These are phyloP conservation scores for Mastomys coucha DNA, from an alignment of 2,113 vertebrate genomes.

Conservation along the genomic window DNA sequence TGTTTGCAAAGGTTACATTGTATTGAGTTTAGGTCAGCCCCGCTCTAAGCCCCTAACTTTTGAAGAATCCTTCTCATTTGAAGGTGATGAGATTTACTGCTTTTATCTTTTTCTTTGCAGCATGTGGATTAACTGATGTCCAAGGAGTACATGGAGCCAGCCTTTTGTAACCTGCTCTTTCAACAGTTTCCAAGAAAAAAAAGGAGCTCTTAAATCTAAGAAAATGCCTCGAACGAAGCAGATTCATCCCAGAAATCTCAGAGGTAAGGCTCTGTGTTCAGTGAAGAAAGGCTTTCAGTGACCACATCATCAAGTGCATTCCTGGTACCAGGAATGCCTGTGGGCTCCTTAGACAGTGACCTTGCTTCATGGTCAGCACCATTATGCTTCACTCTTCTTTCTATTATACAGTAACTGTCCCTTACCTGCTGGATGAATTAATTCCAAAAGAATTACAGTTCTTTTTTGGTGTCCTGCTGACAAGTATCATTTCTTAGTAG, in stretches of 20 bases:
- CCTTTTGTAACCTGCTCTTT: conserved; percentile 82
- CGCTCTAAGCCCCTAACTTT: background rate
- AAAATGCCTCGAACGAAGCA: conserved; percentile 99
- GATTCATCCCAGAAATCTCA: conserved; percentile 97
- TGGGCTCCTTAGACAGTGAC: background rate
- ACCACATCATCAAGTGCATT: background rate
- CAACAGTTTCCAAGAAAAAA: conserved; percentile 85
- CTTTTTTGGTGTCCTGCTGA: background rate
- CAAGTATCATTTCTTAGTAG: background rate
- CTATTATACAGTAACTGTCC: background rate
- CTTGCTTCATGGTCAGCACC: background rate
- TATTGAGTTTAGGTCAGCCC: background rate
- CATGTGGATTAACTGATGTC: conserved; percentile 86
- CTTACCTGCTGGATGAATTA: conserved; percentile 40
- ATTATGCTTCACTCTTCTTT: background rate
- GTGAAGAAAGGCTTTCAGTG: background rate
- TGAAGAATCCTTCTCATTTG: conserved; percentile 23
- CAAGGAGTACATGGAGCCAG: conserved; percentile 88
- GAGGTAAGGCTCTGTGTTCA: conserved; percentile 90
- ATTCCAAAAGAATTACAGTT: background rate
- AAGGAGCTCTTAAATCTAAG: conserved; percentile 84
- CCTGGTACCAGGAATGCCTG: background rate
- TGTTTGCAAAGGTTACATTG: background rate
- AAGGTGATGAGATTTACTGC: background rate
- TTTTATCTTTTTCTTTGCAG: conserved; percentile 77